These are phyloP conservation scores for Neodon shergylaensis DNA, from an alignment of 2,113 vertebrate species.

Conservation along the genomic window DNA sequence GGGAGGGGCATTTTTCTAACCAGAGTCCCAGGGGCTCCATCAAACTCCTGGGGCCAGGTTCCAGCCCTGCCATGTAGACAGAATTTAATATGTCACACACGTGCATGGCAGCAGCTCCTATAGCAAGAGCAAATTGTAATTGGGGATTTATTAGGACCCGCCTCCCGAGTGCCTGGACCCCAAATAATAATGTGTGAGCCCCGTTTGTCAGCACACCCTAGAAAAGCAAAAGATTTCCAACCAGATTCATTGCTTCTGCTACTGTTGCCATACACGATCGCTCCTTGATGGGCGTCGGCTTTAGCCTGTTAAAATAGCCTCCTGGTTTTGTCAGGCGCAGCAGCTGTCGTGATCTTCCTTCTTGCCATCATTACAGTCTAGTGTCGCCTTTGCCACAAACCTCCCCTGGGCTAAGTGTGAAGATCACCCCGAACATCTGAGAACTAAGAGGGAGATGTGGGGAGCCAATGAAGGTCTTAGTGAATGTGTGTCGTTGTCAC, in stretches of 20 bases:
- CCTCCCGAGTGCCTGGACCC: not conserved
- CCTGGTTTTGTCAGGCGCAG: not conserved
- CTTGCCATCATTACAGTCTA: not conserved
- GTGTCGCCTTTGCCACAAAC: not conserved
- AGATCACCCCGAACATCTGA: not conserved
- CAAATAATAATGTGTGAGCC: not conserved
- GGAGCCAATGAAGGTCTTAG: not conserved
- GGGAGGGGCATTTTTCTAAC: not conserved
- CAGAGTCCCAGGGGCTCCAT: not conserved
- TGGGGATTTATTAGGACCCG: not conserved
- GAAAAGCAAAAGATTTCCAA: not conserved
- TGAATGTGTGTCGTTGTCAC: not conserved
- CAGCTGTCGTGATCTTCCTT: not conserved
- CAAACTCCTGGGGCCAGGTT: not conserved
- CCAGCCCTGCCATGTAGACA: not conserved
- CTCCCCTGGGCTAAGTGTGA: not conserved
- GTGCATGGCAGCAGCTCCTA: not conserved
- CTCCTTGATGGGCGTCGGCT: not conserved
- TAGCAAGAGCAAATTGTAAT: not conserved
- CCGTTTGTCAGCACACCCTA: not conserved
- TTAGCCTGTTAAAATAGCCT: not conserved
- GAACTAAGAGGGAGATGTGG: not conserved
- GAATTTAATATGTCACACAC: not conserved
- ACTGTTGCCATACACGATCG: not conserved
- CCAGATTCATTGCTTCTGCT: not conserved